These are phyloP conservation scores for Himalopsyche anomala DNA, from an alignment of 2,888 invertebrate genomes.

Conservation along the genomic window DNA sequence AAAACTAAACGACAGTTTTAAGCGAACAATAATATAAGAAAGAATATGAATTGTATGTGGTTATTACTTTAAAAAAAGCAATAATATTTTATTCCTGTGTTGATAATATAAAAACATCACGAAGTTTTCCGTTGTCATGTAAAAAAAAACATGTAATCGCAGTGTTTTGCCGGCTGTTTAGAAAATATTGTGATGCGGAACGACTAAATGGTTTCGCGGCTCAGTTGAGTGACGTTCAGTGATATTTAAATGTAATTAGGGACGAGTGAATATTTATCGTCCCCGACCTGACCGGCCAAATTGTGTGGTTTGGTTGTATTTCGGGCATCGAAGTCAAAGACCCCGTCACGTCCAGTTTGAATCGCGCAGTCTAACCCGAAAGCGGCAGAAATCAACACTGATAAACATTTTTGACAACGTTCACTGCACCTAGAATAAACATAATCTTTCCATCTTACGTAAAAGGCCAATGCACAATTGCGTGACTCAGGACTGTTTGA, in stretches of 20 bases:
- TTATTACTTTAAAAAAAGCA: neutral
- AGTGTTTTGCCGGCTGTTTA: slow-evolving; percentile 20
- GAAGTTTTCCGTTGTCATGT: neutral
- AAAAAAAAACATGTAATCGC: slow-evolving; percentile 14
- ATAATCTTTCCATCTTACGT: neutral
- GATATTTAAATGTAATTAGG: slow-evolving; percentile 48
- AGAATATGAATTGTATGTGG: neutral
- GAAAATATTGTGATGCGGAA: slow-evolving; percentile 17
- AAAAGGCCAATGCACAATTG: slow-evolving; percentile 3
- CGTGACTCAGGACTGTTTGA: slow-evolving; percentile 27
- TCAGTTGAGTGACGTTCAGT: slow-evolving; percentile 39
- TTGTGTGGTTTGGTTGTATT: slow-evolving; percentile 56
- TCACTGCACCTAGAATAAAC: neutral
- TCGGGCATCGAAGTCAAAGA: slow-evolving; percentile 61
- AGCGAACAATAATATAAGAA: neutral
- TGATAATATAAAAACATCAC: neutral
- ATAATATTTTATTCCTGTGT: neutral
- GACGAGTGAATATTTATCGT: slow-evolving; percentile 46
- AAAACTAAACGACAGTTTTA: too few species aligned
- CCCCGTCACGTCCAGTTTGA: slow-evolving; percentile 44
- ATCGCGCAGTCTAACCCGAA: slow-evolving; percentile 11
- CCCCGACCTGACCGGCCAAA: slow-evolving; percentile 48
- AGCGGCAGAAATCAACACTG: slow-evolving; percentile 1
- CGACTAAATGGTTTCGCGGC: slow-evolving; percentile 39
- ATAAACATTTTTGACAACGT: slow-evolving; percentile 21